Conservation (phyloP, 2,888 invertebrate genomes). For the Amphipyra tragopoginis region DNA sequence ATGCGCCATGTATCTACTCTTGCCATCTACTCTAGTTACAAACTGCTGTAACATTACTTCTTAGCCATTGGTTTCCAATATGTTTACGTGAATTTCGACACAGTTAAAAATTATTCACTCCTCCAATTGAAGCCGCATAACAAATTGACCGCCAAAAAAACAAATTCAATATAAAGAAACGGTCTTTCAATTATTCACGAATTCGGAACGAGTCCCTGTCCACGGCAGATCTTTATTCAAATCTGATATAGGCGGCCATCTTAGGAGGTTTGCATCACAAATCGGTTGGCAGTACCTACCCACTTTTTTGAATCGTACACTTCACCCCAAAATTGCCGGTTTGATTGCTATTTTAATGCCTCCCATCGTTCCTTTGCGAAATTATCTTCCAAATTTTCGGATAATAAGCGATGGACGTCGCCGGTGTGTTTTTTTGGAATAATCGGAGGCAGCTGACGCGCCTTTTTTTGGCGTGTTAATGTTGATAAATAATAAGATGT, state of each 20-base stretch:
- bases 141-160: slow-evolving; percentile 61
- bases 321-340: slow-evolving; percentile 83
- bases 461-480: slow-evolving; percentile 41
- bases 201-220: slow-evolving; percentile 58
- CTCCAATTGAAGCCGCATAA: slow-evolving; percentile 54
- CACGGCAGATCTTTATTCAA: slow-evolving; percentile 78
- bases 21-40: too few relatives aligned
- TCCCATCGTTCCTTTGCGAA: slow-evolving; percentile 71
- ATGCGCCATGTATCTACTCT: too few relatives aligned
- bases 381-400: slow-evolving; percentile 76
- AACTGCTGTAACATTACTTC: slow-evolving; percentile 4
- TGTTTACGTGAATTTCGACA: slow-evolving; percentile 22
- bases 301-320: slow-evolving; percentile 78
- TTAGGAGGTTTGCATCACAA: slow-evolving; percentile 87
- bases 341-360: slow-evolving; percentile 87
- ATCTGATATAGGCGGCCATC: slow-evolving; percentile 80
- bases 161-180: slow-evolving; percentile 60
- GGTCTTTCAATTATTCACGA: slow-evolving; percentile 63
- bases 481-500: slow-evolving; percentile 21
- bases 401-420: slow-evolving; percentile 58
- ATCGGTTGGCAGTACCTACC: slow-evolving; percentile 81
- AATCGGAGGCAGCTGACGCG: slow-evolving; percentile 56
- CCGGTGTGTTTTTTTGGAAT: slow-evolving; percentile 49
- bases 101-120: slow-evolving; percentile 24
- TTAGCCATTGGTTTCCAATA: slow-evolving; percentile 1